A percentile compares a stretch with the other conserved stretches of the same genome.
Evolutionary conservation across 1,140 invertebrate genomes (phyloP).

Genomic region (Euwallacea fornicatus): DNA sequence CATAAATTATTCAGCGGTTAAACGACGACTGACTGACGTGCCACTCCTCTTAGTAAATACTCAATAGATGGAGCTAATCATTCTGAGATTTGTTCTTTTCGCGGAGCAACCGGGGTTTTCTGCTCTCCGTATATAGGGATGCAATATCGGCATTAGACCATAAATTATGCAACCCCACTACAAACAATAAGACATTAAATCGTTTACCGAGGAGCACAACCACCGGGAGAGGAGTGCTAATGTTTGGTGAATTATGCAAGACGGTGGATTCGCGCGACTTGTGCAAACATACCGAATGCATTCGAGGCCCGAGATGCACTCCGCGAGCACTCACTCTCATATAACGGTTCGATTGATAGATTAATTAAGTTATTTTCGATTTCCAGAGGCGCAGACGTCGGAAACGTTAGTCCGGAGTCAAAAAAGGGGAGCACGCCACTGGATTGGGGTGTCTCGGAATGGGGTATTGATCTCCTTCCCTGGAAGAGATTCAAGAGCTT

Average conservation of each 20-base stretch:
- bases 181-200: constrained; percentile 28
- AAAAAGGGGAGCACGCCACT: too few relatives aligned
- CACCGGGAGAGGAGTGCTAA: constrained; percentile 22
- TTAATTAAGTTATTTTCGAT: constrained; percentile 19
- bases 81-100: not conserved
- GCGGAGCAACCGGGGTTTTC: not conserved
- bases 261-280: constrained; percentile 21
- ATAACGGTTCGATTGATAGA: constrained; percentile 20
- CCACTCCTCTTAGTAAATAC: too few relatives aligned
- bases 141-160: not conserved
- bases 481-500: too few relatives aligned
- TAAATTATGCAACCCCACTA: constrained; percentile 21
- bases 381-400: not conserved
- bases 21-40: too few relatives aligned
- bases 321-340: constrained; percentile 1
- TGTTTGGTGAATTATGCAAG: constrained; percentile 32
- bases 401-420: too few relatives aligned
- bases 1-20: too few relatives aligned
- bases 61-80: not conserved
- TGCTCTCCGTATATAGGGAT: not conserved
- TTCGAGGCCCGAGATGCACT: constrained; percentile 17
- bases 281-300: constrained; percentile 25
- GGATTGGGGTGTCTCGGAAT: too few relatives aligned
- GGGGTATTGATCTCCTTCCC: too few relatives aligned
- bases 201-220: constrained; percentile 21